Percentiles rank a stretch among this genome's conserved stretches.
Evolutionary conservation across 2,888 invertebrate species (phyloP).

Genomic region (Smittia aterrima): DNA sequence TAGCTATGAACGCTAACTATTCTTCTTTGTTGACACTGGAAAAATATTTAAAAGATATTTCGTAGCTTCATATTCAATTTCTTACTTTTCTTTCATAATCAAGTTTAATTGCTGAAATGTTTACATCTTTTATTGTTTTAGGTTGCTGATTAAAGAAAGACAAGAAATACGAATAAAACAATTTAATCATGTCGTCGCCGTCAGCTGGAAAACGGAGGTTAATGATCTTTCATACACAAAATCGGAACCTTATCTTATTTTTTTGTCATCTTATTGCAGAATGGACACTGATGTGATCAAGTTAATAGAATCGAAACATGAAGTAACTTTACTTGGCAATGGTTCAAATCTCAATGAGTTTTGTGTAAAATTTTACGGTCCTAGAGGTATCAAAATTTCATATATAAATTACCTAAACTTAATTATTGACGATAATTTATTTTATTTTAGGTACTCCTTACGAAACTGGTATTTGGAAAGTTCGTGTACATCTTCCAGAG

Average conservation of each 20-base stretch:
- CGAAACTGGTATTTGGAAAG: slow-evolving; percentile 66
- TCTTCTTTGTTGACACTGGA: too few species aligned
- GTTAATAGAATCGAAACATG: slow-evolving; percentile 59
- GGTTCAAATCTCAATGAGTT: slow-evolving; percentile 64
- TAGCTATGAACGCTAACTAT: too few species aligned
- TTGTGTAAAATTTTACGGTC: slow-evolving; percentile 65
- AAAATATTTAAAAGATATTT: too few species aligned
- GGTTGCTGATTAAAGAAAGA: too few species aligned
- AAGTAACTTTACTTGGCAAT: slow-evolving; percentile 60
- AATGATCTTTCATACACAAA: neutral
- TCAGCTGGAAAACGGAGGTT: slow-evolving; percentile 34
- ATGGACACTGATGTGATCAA: slow-evolving; percentile 41
- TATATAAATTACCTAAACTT: neutral
- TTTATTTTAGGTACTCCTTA: slow-evolving; percentile 56
- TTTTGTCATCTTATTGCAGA: too few species aligned
- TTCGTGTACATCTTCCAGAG: slow-evolving; percentile 64
- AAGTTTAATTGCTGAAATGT: too few species aligned
- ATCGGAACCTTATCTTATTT: neutral
- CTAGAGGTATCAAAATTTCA: slow-evolving; percentile 59
- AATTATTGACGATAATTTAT: neutral
- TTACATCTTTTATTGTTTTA: too few species aligned
- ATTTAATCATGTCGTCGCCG: slow-evolving; percentile 23
- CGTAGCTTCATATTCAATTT: too few species aligned
- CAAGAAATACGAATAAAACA: too few species aligned
- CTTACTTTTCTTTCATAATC: too few species aligned